Base-by-base conservation (phyloP, 2,797 vertebrate genomes). In the Malacoctenus gilli region DNA sequence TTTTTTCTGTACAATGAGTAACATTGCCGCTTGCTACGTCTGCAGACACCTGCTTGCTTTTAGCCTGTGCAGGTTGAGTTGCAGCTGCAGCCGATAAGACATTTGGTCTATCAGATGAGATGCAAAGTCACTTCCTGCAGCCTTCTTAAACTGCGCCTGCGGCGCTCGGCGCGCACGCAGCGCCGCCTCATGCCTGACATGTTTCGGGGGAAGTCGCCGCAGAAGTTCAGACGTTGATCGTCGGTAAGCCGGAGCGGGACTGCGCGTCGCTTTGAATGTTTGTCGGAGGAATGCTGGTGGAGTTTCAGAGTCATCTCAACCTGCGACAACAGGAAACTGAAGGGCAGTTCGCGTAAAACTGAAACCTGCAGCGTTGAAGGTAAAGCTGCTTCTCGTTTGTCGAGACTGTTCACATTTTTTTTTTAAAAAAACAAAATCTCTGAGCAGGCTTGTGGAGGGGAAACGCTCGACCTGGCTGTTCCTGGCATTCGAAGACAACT, bases 91-190 rank as follows among this genome's bases (percentile, higher is more conserved):
- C n/a, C n/a, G n/a, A n/a, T n/a, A n/a, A n/a, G n/a, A n/a, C n/a
- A n/a, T n/a, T n/a, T n/a, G n/a, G n/a, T n/a, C 5, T 42, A 37
- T 66, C 34, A 59, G 40, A 63, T 54, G 43, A 77, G 40, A 78
- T 64, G 80, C 72, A 69, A 75, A 87, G 48, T 75, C 44, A 84
- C 76, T 86, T 87, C 85, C 84, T 77, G 15, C 44, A 60, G 25
- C 5, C 38, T 9, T 10, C 51, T 43, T 52, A 1, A 0, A 22
- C 5, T 28, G 25, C 25, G 25, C 34, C 38, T 11, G 28, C 21
- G 14, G 22, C 13, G 18, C 28, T 39, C 28, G 43, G 39, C 56
- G 10, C 36, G n/a, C 30, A 1, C 13, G 23, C 14, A 5, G 28
- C 50, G 8, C 12, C 30, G 7, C n/a, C n/a, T n/a, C n/a, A n/a